A percentile compares a stretch with the other conserved stretches of the same genome.
Conservation (phyloP, 2,113 vertebrate species). For the Tetraodon nigroviridis region DNA sequence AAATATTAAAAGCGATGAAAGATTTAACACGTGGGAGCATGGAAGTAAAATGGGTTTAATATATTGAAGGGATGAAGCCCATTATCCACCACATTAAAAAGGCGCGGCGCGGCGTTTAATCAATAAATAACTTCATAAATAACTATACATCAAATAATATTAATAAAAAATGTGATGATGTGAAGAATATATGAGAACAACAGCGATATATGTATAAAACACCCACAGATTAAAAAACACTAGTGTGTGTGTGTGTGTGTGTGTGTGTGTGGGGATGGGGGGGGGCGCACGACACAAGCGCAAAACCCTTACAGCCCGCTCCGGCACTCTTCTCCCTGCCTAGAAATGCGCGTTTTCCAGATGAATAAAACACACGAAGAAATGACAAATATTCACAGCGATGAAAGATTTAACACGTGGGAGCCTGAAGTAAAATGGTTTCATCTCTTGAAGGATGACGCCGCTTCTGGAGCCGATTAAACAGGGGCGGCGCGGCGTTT, state of each 20-base stretch:
- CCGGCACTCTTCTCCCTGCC: slow-evolving; percentile 2
- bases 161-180: slow-evolving; percentile 76
- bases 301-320: slow-evolving; percentile 34
- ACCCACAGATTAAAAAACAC: no score
- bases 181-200: slow-evolving; percentile 66
- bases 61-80: slow-evolving; percentile 47
- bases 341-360: slow-evolving; percentile 44
- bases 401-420: slow-evolving; percentile 59
- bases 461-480: slow-evolving; percentile 50
- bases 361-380: slow-evolving; percentile 56
- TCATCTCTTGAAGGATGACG: slow-evolving; percentile 50
- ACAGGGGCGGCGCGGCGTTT: slow-evolving; percentile 26
- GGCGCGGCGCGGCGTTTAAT: slow-evolving; percentile 24
- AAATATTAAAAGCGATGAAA: slow-evolving; percentile 54
- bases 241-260: no score
- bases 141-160: no score
- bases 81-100: slow-evolving; percentile 47
- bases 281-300: no score
- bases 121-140: no score
- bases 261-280: neutral
- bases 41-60: slow-evolving; percentile 51
- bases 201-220: slow-evolving; percentile 70
- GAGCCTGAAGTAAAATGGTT: slow-evolving; percentile 47
- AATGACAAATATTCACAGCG: slow-evolving; percentile 49
- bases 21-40: slow-evolving; percentile 51